Evolutionary conservation across 2,797 vertebrate genomes (phyloP), one percentile per base, ranked within the genome.

Genomic region (Mormyrops boulengeri): DNA sequence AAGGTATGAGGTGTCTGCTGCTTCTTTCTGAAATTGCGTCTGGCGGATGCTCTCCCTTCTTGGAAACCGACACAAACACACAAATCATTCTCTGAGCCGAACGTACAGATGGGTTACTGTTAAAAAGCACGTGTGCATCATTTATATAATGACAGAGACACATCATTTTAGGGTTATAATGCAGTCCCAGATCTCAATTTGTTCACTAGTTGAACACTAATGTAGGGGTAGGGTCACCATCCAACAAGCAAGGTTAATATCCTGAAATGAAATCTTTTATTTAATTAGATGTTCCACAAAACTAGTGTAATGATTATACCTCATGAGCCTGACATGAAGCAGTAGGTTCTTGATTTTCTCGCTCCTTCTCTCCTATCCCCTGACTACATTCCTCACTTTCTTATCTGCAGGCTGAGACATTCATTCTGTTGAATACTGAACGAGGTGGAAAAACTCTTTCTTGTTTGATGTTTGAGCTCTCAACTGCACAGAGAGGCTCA

Each of bases 241-340:
- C 91, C 92, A 92, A 91, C 89, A 85, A 91, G 90, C 87, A 62
- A 85, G 91, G 87, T 90, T 90, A 92, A 93, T 92, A 92, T 91
- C 90, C 90, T 89, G 90, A 91, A 92, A 91, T 89, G 89, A 88
- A 50, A 44, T 85, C 85, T 90, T 91, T 95, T 92, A 95, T 95
- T 95, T 91, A 94, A 95, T 95, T 94, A 95, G 92, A 93, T 30
- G 92, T 91, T 94, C 91, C 80, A 90, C 77, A 91, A 91, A 93
- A 90, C 85, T 94, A 93, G 92, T 90, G 73, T 89, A 91, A 92
- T 92, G 93, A 89, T 95, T 93, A 93, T 92, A 88, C 89, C 86
- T 90, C 88, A 77, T 22, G 50, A 53, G 19, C 69, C 73, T 88
- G 62, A 62, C 55, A 30, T 52, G 34, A 19, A 53, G 87, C 89